phyloP scores from a whole-genome alignment of 2,113 vertebrate genomes.

The Paralichthys olivaceus region DNA sequence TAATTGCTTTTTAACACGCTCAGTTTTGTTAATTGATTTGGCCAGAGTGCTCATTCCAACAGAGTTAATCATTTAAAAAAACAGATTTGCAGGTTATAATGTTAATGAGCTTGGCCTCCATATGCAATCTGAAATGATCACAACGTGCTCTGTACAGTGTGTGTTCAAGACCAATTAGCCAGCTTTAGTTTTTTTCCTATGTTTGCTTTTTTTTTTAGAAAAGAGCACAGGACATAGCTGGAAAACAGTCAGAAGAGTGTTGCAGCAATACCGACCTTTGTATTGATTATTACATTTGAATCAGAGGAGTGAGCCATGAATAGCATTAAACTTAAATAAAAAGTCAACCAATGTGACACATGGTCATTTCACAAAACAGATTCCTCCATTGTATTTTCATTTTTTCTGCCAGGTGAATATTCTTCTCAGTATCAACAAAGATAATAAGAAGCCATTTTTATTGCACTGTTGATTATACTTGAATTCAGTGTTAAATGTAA shows the following conservation, averaged over 20 bases:
- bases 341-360: background rate
- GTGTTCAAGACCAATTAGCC: slow-evolving; percentile 1
- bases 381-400: background rate
- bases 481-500: background rate
- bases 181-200: background rate
- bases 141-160: background rate
- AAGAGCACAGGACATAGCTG: background rate
- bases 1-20: slow-evolving; percentile 3
- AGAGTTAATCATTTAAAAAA: slow-evolving; percentile 19
- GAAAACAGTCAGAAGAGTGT: slow-evolving; percentile 2
- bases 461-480: background rate
- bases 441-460: background rate
- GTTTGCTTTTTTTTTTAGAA: background rate
- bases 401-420: background rate
- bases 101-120: slow-evolving; percentile 12
- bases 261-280: slow-evolving; percentile 3
- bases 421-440: background rate
- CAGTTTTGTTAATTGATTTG: slow-evolving; percentile 12
- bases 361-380: background rate
- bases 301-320: slow-evolving; percentile 17
- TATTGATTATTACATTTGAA: background rate
- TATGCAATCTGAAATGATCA: background rate
- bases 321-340: slow-evolving; percentile 16
- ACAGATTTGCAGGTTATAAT: slow-evolving; percentile 28
- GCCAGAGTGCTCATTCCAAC: background rate